Percentiles rank a stretch among this genome's conserved stretches.
Conservation (phyloP, 92 coral and sea anemone species). For the Umimayanthus kanabou region DNA sequence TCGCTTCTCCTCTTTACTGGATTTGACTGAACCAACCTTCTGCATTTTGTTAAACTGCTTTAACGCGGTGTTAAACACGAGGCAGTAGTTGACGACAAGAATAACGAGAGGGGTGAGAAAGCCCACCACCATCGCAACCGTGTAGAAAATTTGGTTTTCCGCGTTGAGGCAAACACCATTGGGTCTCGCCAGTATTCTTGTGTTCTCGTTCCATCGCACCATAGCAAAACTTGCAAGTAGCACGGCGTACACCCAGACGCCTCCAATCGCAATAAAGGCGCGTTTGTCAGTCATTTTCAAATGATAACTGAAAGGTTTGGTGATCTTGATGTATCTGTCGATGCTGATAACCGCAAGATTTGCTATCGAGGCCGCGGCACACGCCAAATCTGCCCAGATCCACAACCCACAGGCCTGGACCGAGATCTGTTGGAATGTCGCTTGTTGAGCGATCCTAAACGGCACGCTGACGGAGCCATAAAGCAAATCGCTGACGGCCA, state of each 20-base stretch:
- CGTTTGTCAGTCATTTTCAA: conserved; percentile 74
- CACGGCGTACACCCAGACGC: conserved; percentile 82
- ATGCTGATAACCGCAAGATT: conserved; percentile 90
- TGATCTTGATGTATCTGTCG: conserved; percentile 92
- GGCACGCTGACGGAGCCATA: conserved; percentile 73
- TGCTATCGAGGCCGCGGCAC: conserved; percentile 93
- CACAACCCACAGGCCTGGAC: conserved; percentile 65
- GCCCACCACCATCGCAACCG: conserved; percentile 85
- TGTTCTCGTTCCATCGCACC: conserved; percentile 53
- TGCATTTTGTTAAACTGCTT: conserved; percentile 89
- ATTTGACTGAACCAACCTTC: conserved; percentile 42
- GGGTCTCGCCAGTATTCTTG: conserved; percentile 16
- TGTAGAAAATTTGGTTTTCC: conserved; percentile 80
- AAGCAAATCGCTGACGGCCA: conserved; percentile 91
- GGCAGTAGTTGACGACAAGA: conserved; percentile 72
- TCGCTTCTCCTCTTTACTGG: conserved; percentile 61
- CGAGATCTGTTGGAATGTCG: conserved; percentile 52
- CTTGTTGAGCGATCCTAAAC: conserved; percentile 66
- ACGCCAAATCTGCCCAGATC: conserved; percentile 92
- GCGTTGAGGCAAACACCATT: conserved; percentile 54
- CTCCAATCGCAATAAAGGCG: conserved; percentile 68
- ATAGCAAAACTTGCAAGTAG: conserved; percentile 71
- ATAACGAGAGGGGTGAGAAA: conserved; percentile 77
- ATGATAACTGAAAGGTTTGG: conserved; percentile 90
- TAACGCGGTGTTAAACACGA: conserved; percentile 82